A percentile compares a stretch with the other conserved stretches of the same genome.
Evolutionary conservation across 1,140 invertebrate genomes (phyloP).

Genomic region (Microvelia longipes): DNA sequence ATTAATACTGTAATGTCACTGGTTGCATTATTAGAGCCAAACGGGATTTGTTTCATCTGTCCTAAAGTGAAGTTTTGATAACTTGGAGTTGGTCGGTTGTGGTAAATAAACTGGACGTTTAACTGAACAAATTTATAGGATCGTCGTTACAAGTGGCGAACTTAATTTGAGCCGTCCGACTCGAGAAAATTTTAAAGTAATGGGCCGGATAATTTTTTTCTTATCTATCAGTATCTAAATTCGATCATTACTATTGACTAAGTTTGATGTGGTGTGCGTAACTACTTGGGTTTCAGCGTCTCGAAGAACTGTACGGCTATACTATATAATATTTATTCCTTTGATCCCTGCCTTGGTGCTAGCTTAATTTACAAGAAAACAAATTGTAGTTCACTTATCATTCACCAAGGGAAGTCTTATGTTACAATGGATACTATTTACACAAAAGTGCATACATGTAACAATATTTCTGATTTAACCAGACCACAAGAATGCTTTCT

Average conservation of each 20-base stretch:
- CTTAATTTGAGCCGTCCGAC: neutral
- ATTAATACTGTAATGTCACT: conserved; percentile 2
- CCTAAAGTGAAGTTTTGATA: neutral
- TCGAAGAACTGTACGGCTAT: neutral
- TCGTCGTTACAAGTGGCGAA: neutral
- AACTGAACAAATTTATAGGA: neutral
- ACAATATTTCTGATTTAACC: no score
- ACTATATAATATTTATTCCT: neutral
- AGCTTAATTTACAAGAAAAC: no score
- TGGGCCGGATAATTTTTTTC: neutral
- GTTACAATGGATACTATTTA: no score
- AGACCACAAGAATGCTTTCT: no score
- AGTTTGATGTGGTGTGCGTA: neutral
- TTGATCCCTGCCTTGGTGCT: neutral
- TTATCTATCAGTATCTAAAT: neutral
- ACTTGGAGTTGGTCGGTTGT: neutral
- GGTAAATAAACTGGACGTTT: neutral
- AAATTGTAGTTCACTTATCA: no score
- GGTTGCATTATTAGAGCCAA: neutral
- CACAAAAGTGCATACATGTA: no score
- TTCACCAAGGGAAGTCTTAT: no score
- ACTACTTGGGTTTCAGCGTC: neutral
- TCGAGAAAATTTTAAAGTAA: neutral
- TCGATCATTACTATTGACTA: neutral
- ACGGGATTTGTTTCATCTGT: neutral